Percentiles rank a stretch among this genome's conserved stretches.
phyloP scores from a whole-genome alignment of 2,888 invertebrate species.

The Diarsia mendica region DNA sequence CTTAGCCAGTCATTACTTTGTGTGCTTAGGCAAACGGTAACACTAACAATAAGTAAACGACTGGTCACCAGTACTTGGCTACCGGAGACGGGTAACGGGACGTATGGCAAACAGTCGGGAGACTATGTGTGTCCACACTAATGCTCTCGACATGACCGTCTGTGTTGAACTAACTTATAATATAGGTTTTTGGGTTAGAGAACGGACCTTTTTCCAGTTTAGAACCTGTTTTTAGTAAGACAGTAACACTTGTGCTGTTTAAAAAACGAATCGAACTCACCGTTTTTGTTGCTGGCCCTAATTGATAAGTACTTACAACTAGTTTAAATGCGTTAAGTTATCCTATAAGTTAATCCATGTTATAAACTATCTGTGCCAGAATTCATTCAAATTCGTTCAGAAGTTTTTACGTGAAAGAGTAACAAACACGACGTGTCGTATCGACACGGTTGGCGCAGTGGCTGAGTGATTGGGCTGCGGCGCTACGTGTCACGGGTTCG shows the following conservation, averaged over 20 bases:
- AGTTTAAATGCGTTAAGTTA: no score
- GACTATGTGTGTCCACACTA: slow-evolving; percentile 52
- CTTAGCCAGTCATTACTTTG: slow-evolving; percentile 26
- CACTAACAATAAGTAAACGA: slow-evolving; percentile 73
- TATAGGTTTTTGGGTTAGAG: slow-evolving; percentile 63
- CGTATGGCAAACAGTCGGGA: slow-evolving; percentile 54
- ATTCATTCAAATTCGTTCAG: no score
- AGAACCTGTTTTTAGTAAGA: slow-evolving; percentile 51
- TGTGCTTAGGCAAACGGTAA: slow-evolving; percentile 50
- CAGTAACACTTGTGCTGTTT: slow-evolving; percentile 37
- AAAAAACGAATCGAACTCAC: slow-evolving; percentile 7
- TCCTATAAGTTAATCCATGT: no score
- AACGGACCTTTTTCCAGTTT: slow-evolving; percentile 24
- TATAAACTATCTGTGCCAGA: no score
- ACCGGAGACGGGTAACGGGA: slow-evolving; percentile 63
- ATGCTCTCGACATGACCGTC: slow-evolving; percentile 45
- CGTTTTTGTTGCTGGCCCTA: not conserved
- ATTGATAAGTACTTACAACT: not conserved
- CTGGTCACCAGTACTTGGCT: not conserved
- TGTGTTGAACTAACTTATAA: slow-evolving; percentile 55
- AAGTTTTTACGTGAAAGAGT: no score
- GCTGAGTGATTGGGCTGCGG: no score
- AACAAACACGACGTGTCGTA: no score
- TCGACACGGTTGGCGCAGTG: no score
- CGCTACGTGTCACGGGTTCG: no score